phyloP scores from a whole-genome alignment of 2,888 invertebrate species.

The Vannuccia rotundouncinata region DNA sequence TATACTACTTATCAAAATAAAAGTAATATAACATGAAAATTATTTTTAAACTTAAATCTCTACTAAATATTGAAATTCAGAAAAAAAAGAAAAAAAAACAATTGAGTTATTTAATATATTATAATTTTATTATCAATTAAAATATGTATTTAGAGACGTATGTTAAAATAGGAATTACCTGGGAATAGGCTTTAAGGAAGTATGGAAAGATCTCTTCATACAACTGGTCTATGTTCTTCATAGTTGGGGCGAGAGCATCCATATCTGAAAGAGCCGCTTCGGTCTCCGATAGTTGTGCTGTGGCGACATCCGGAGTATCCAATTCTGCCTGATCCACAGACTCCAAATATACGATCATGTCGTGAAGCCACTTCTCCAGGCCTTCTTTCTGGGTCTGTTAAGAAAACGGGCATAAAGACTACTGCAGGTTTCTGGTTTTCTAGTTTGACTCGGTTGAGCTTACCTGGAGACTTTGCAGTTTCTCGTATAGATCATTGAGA shows the following conservation, averaged over 20 bases:
- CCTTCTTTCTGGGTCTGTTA: slow-evolving; percentile 1
- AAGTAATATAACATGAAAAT: no score
- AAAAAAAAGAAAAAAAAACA: no score
- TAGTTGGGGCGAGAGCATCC: slow-evolving; percentile 29
- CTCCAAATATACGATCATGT: slow-evolving; percentile 30
- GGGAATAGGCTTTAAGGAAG: slow-evolving; percentile 22
- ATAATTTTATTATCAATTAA: slow-evolving; percentile 7
- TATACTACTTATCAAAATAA: no score
- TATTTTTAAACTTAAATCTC: no score
- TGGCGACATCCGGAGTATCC: background rate
- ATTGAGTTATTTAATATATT: no score
- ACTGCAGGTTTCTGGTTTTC: no score
- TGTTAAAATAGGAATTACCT: background rate
- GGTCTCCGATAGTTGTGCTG: slow-evolving; percentile 26
- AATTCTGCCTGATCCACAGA: slow-evolving; percentile 28
- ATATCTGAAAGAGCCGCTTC: slow-evolving; percentile 31
- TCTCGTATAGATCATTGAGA: slow-evolving; percentile 5
- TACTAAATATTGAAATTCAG: no score
- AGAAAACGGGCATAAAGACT: background rate
- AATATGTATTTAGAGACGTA: background rate
- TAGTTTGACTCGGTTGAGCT: no score
- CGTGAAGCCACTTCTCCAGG: slow-evolving; percentile 31
- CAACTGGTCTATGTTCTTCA: slow-evolving; percentile 27
- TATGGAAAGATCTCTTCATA: slow-evolving; percentile 22
- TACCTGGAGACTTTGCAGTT: background rate